phyloP scores from a whole-genome alignment of 2,888 invertebrate genomes.

The Miltochrista miniata region DNA sequence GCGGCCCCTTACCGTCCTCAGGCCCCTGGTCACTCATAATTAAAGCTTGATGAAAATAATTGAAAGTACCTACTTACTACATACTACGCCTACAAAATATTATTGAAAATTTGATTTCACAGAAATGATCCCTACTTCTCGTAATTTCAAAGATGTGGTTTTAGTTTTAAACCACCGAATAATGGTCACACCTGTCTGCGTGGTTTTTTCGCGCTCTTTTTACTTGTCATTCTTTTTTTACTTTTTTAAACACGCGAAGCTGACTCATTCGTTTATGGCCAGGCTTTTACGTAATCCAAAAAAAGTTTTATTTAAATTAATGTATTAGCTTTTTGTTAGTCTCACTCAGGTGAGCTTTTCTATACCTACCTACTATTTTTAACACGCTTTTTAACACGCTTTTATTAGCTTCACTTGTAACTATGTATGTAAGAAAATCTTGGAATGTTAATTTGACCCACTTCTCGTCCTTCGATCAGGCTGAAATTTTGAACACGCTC shows the following conservation, averaged over 20 bases:
- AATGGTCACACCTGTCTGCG: slow-evolving; percentile 48
- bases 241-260: slow-evolving; percentile 32
- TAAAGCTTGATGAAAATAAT: too few relatives aligned
- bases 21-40: too few relatives aligned
- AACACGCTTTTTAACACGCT: too few relatives aligned
- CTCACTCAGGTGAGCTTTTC: slow-evolving; percentile 12
- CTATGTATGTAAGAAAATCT: too few relatives aligned
- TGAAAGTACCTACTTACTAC: too few relatives aligned
- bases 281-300: slow-evolving; percentile 48
- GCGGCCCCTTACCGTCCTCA: too few relatives aligned
- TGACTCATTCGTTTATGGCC: slow-evolving; percentile 47
- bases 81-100: too few relatives aligned
- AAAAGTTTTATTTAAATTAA: slow-evolving; percentile 28
- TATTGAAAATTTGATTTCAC: neutral
- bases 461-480: too few relatives aligned
- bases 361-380: neutral
- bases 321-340: slow-evolving; percentile 18
- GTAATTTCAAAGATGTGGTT: slow-evolving; percentile 46
- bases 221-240: slow-evolving; percentile 47
- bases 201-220: slow-evolving; percentile 51
- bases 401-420: too few relatives aligned
- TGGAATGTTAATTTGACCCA: too few relatives aligned
- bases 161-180: slow-evolving; percentile 51
- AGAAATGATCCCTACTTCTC: slow-evolving; percentile 42
- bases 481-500: too few relatives aligned